Percentiles rank a stretch among this genome's conserved stretches.
Evolutionary conservation across 2,113 vertebrate genomes (phyloP).

Genomic region (Chaetura pelagica): DNA sequence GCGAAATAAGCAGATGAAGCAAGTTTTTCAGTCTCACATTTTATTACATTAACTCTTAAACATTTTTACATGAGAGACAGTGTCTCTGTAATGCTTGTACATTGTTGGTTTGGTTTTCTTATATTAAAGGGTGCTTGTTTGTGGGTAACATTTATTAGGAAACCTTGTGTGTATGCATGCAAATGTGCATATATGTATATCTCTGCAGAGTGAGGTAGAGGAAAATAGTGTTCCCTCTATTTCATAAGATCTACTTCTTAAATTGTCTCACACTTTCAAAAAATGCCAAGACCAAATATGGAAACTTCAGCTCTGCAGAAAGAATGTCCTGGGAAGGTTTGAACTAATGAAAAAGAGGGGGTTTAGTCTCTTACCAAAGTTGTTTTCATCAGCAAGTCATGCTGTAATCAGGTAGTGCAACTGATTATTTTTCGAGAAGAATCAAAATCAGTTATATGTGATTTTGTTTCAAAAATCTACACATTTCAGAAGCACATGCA

Average conservation of each 20-base stretch:
- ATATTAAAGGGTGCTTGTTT: neutral
- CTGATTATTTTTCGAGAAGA: neutral
- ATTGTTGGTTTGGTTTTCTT: neutral
- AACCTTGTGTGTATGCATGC: neutral
- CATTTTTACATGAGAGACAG: neutral
- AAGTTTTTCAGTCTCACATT: neutral
- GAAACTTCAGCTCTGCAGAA: neutral
- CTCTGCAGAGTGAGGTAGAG: neutral
- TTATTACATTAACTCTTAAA: neutral
- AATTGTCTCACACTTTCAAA: neutral
- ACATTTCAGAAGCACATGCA: conserved; percentile 52
- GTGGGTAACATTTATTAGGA: neutral
- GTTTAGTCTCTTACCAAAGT: neutral
- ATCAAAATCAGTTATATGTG: neutral
- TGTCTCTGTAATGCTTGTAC: neutral
- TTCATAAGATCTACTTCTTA: neutral
- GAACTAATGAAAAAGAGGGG: neutral
- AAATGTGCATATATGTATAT: neutral
- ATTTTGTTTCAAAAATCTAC: neutral
- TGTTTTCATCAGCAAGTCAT: neutral
- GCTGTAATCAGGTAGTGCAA: neutral
- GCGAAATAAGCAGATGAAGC: neutral
- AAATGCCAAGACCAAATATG: neutral
- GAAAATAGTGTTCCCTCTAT: neutral
- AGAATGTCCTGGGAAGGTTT: neutral